Base-by-base conservation (phyloP, 2,113 vertebrate genomes). In the Plestiodon gilberti region DNA sequence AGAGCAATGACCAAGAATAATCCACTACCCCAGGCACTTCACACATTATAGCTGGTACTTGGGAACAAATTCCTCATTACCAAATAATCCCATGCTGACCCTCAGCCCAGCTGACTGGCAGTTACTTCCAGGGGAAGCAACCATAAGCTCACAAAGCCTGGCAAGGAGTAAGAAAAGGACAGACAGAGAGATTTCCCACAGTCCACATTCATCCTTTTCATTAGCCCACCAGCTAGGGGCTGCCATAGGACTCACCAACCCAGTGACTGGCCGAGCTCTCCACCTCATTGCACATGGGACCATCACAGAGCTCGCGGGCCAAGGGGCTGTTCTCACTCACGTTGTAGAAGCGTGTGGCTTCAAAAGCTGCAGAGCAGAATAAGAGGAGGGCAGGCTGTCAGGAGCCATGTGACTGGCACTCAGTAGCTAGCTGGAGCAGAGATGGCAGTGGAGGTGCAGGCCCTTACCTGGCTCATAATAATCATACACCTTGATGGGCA, bases 271-370 rank as follows among this genome's bases (percentile, higher is more conserved):
- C 96, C 35, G 97, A 97, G 90, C 97, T 98, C 86, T 99, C 98
- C 95, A 98, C 98, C 93, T 99, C 98, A 1, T 99, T 99, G 95
- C 98, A 98, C 0, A 96, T 97, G 0, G 98, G 97, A 1, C 98
- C 98, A 1, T 98, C 97, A 6, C 98, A 99, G 84, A 98, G 96
- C 93, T 98, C 98, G 40, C 97, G 96, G 7, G 98, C 98, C 62
- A 99, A 94, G 0, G 97, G 98, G 71, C 98, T 99, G 95, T 92
- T 97, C 85, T 97, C 97, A 3, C 98, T 99, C 40, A 98, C 98
- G 0, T 98, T 99, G 96, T 99, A 99, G 95, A 99, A 99, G 35
- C 98, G 97, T 43, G 98, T 98, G 28, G 98, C 98, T 93, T 99
- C 98, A 28, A 98, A 98, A 71, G 98, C 98, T 99, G 95, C 81